Conservation (phyloP, 1,140 invertebrate genomes). For the Bursaphelenchus mucronatus region DNA sequence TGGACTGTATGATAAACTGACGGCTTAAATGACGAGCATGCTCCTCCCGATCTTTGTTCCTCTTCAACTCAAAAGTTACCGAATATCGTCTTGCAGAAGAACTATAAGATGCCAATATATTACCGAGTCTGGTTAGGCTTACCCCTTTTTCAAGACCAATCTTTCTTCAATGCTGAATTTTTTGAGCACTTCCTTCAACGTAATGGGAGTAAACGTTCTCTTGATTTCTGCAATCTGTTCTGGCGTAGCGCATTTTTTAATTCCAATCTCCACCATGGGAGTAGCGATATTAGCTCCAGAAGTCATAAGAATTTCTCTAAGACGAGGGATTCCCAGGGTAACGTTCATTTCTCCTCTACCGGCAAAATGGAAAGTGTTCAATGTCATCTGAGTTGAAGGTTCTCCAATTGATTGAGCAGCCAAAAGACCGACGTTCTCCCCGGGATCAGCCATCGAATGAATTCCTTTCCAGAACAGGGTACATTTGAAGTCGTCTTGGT, state of each 20-base stretch:
- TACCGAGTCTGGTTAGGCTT: background rate
- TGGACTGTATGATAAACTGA: slow-evolving; percentile 29
- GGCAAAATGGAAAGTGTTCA: slow-evolving; percentile 99
- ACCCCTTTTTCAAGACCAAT: slow-evolving; percentile 19
- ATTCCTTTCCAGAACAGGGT: slow-evolving; percentile 65
- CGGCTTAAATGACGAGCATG: slow-evolving; percentile 44
- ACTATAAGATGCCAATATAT: slow-evolving; percentile 38
- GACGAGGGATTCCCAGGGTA: slow-evolving; percentile 78
- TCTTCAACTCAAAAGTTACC: slow-evolving; percentile 44
- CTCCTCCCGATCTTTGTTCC: slow-evolving; percentile 37
- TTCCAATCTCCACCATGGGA: slow-evolving; percentile 83
- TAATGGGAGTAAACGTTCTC: slow-evolving; percentile 50
- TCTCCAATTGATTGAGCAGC: slow-evolving; percentile 94
- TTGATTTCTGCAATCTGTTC: slow-evolving; percentile 68
- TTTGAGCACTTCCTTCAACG: slow-evolving; percentile 49
- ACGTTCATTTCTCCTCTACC: slow-evolving; percentile 99
- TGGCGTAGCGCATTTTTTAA: slow-evolving; percentile 59
- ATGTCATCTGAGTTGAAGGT: slow-evolving; percentile 98
- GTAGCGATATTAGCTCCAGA: slow-evolving; percentile 87
- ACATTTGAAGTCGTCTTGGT: slow-evolving; percentile 26
- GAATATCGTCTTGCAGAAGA: slow-evolving; percentile 39
- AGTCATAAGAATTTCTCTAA: slow-evolving; percentile 93
- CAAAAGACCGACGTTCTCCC: slow-evolving; percentile 89
- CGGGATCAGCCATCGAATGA: slow-evolving; percentile 74
- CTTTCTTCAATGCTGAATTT: slow-evolving; percentile 50